phyloP scores from a whole-genome alignment of 2,888 invertebrate genomes.

The Pilophorus perplexus region DNA sequence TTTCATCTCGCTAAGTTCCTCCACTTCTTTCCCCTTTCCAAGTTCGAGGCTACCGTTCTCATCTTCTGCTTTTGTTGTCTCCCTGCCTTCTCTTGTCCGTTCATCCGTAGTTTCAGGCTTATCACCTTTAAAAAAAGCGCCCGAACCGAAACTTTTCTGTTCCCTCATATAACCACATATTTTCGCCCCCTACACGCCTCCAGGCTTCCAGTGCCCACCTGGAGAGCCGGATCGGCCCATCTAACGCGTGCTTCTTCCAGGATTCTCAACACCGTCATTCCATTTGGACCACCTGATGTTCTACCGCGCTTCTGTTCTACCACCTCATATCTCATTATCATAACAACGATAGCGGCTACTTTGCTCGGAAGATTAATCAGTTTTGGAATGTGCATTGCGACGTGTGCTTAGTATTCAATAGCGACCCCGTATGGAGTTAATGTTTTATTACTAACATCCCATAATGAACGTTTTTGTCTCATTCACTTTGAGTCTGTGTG shows the following conservation, averaged over 20 bases:
- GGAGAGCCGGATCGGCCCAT: constrained; percentile 15
- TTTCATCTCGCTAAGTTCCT: background rate
- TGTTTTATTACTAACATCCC: no score
- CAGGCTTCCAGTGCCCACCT: constrained; percentile 3
- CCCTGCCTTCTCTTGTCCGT: background rate
- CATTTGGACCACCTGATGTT: constrained; percentile 14
- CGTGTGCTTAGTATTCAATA: no score
- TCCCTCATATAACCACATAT: constrained; percentile 14
- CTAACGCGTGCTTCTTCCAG: constrained; percentile 16
- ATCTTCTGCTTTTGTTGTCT: constrained; percentile 14
- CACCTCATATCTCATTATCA: constrained; percentile 23
- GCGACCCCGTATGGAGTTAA: no score
- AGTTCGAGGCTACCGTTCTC: constrained; percentile 24
- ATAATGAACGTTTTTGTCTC: no score
- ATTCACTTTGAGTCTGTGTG: no score
- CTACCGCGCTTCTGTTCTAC: constrained; percentile 21
- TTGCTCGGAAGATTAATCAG: no score
- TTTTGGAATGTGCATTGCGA: no score
- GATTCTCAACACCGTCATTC: constrained; percentile 34
- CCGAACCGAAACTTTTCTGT: constrained; percentile 18
- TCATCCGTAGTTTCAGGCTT: constrained; percentile 31
- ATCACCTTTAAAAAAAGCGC: constrained; percentile 19
- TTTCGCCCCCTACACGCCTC: background rate
- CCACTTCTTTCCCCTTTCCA: background rate
- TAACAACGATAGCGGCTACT: constrained; percentile 18